Percentiles rank a stretch among this genome's conserved stretches.
Evolutionary conservation across 2,888 invertebrate species (phyloP).

Genomic region (Eustalomyia histrio): DNA sequence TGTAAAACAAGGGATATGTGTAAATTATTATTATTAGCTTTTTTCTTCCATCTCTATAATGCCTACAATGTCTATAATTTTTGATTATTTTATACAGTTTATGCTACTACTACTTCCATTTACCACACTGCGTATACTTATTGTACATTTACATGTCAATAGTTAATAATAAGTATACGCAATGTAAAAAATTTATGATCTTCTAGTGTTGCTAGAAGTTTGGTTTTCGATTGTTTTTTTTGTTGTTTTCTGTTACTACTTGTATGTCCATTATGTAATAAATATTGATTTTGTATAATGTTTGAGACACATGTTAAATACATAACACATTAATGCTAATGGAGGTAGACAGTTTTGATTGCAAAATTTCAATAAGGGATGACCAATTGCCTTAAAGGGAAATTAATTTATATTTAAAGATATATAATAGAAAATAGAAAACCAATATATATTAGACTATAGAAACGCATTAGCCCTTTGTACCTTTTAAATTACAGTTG

Average conservation of each 20-base stretch:
- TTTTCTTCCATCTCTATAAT: neutral
- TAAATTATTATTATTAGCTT: neutral
- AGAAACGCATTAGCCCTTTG: too few relatives aligned
- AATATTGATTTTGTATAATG: neutral
- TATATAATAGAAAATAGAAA: too few relatives aligned
- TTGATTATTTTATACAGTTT: neutral
- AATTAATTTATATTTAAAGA: neutral
- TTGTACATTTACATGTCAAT: conserved; percentile 11
- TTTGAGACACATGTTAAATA: neutral
- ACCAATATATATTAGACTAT: too few relatives aligned
- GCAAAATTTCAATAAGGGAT: neutral
- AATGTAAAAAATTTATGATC: conserved; percentile 23
- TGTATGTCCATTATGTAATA: neutral
- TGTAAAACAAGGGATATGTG: too few relatives aligned
- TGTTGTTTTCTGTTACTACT: neutral
- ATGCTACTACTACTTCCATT: too few relatives aligned
- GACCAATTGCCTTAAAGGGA: neutral
- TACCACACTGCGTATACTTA: conserved; percentile 24
- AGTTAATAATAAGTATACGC: conserved; percentile 37
- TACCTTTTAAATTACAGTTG: too few relatives aligned
- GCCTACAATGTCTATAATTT: neutral
- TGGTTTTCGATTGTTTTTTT: neutral
- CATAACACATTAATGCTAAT: neutral
- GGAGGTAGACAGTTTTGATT: neutral
- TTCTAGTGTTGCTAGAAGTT: conserved; percentile 5